A percentile compares a stretch with the other conserved stretches of the same genome.
These are phyloP conservation scores for Cyphomyrus discorhynchus DNA, from an alignment of 2,113 vertebrate genomes.

Conservation along the genomic window DNA sequence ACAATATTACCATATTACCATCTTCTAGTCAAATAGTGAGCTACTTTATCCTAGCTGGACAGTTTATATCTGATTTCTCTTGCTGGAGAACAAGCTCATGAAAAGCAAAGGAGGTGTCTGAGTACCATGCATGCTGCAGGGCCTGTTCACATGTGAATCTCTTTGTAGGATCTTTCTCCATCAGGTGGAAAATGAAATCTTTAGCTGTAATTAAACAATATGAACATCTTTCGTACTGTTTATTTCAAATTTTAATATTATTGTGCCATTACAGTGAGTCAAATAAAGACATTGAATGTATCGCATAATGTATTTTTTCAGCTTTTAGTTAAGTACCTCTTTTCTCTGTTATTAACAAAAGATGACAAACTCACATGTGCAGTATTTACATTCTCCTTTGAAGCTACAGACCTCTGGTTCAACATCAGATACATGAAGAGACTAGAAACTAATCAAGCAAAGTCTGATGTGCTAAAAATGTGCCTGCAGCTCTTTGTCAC, in stretches of 20 bases:
- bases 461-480: background rate
- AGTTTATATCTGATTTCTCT: background rate
- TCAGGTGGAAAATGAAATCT: constrained; percentile 92
- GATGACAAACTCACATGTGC: background rate
- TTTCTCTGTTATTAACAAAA: background rate
- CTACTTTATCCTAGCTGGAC: background rate
- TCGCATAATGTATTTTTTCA: background rate
- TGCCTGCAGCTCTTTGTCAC: background rate
- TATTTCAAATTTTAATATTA: background rate
- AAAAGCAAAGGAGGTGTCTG: background rate
- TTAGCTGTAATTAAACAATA: constrained; percentile 68
- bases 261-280: background rate
- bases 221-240: background rate
- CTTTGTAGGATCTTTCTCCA: constrained; percentile 87
- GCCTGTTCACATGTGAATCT: constrained; percentile 91
- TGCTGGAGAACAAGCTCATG: background rate
- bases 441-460: background rate
- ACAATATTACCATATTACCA: background rate
- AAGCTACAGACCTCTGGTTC: no score
- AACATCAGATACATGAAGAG: no score
- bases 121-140: constrained; percentile 93
- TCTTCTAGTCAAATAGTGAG: background rate
- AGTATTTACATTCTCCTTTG: background rate
- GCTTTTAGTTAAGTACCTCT: background rate
- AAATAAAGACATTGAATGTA: background rate